Conservation (phyloP, 2,888 invertebrate species). For the Dryocosmus kuriphilus region DNA sequence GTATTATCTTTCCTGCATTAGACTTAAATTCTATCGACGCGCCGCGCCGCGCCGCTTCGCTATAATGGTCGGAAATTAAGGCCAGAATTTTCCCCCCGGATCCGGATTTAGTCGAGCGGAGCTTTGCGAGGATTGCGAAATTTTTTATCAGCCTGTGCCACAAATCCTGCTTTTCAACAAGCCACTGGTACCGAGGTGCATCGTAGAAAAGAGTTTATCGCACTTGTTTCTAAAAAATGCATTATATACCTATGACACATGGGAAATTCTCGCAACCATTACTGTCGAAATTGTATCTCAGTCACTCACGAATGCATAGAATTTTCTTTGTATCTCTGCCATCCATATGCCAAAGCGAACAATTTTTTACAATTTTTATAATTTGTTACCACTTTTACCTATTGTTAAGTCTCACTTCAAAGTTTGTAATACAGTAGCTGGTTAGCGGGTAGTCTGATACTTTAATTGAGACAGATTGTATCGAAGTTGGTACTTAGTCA, state of each 20-base stretch:
- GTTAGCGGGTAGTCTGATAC: too few relatives aligned
- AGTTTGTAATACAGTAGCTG: background rate
- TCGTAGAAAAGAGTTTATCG: slow-evolving; percentile 51
- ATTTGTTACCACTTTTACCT: background rate
- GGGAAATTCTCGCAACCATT: slow-evolving; percentile 52
- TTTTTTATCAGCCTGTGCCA: slow-evolving; percentile 34
- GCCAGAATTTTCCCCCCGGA: slow-evolving; percentile 7
- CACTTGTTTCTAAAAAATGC: slow-evolving; percentile 55
- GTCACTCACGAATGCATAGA: slow-evolving; percentile 56
- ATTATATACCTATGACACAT: slow-evolving; percentile 51
- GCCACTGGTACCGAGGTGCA: slow-evolving; percentile 42
- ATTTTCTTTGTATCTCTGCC: slow-evolving; percentile 52
- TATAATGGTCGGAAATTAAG: slow-evolving; percentile 22
- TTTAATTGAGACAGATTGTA: too few relatives aligned
- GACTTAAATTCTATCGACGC: slow-evolving; percentile 10
- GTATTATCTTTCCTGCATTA: slow-evolving; percentile 21
- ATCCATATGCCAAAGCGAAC: background rate
- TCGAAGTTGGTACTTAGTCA: too few relatives aligned
- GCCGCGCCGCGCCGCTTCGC: background rate
- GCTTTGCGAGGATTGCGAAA: slow-evolving; percentile 37
- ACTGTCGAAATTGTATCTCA: slow-evolving; percentile 49
- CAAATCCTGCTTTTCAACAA: slow-evolving; percentile 36
- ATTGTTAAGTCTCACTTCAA: background rate
- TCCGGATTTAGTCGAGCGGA: slow-evolving; percentile 22
- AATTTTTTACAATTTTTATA: background rate